These are phyloP conservation scores for Cariama cristata DNA, from an alignment of 2,113 vertebrate genomes.

Conservation along the genomic window DNA sequence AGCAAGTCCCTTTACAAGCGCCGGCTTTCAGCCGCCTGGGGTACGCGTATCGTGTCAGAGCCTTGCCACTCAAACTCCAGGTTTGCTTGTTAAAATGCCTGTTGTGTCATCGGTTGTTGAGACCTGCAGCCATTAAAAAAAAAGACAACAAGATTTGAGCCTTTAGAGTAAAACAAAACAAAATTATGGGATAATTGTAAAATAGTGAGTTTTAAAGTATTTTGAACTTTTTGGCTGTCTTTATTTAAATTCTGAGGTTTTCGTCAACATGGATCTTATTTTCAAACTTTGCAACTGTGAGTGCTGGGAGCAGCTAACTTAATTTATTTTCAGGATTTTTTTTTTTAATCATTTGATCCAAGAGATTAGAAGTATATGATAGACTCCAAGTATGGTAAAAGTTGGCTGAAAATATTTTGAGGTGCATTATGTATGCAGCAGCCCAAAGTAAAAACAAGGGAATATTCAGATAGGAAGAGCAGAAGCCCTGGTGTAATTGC, in stretches of 20 bases:
- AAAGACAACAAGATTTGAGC: not conserved
- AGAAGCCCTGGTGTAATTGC: not conserved
- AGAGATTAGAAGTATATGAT: not conserved
- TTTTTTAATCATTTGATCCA: not conserved
- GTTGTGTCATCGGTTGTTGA: not conserved
- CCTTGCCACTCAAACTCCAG: not conserved
- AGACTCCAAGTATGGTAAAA: not conserved
- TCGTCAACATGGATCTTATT: not conserved
- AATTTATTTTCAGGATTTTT: not conserved
- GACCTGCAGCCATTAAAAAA: not conserved
- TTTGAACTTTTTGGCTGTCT: not conserved
- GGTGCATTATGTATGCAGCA: not conserved
- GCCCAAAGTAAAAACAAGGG: not conserved
- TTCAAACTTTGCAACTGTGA: not conserved
- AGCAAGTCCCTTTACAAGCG: not conserved
- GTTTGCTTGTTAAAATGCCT: not conserved
- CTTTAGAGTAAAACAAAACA: not conserved
- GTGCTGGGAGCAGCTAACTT: not conserved
- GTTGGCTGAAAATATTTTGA: not conserved
- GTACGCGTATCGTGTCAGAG: not conserved
- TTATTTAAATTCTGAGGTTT: not conserved
- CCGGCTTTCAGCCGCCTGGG: not conserved
- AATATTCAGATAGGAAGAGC: not conserved
- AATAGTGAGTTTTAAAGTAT: not conserved
- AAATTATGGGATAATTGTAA: not conserved